These are phyloP conservation scores for Aphrophora alni DNA, from an alignment of 2,888 invertebrate genomes.

Conservation along the genomic window DNA sequence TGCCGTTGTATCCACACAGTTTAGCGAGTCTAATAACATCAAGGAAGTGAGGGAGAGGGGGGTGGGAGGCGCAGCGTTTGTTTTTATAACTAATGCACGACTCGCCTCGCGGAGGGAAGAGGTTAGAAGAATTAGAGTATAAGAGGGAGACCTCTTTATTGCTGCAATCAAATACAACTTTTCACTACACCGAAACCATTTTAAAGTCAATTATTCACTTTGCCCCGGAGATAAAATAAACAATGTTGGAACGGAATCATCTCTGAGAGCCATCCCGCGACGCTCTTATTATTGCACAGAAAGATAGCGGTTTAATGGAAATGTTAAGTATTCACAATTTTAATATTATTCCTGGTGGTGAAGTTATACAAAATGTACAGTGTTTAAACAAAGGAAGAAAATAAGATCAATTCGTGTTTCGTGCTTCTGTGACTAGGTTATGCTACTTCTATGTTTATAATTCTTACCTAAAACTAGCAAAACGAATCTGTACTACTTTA, in stretches of 20 bases:
- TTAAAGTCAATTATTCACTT: conserved; percentile 9
- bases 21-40: conserved; percentile 36
- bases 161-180: conserved; percentile 6
- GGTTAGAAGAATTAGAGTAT: neutral
- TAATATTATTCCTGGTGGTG: neutral
- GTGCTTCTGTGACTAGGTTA: too few species aligned
- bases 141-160: neutral
- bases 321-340: neutral
- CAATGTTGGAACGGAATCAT: neutral
- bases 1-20: conserved; percentile 16
- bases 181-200: conserved; percentile 7
- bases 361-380: neutral
- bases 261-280: neutral
- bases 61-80: conserved; percentile 26
- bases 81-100: conserved; percentile 37
- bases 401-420: too few species aligned
- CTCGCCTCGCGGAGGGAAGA: neutral
- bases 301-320: neutral
- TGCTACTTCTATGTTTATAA: too few species aligned
- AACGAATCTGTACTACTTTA: too few species aligned
- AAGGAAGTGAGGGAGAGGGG: too few species aligned
- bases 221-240: conserved; percentile 2
- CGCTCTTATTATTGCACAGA: neutral
- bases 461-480: too few species aligned
- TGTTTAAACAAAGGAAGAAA: too few species aligned